Evolutionary conservation across 1,140 invertebrate genomes (phyloP).

Genomic region (Xylocopa sonorina): DNA sequence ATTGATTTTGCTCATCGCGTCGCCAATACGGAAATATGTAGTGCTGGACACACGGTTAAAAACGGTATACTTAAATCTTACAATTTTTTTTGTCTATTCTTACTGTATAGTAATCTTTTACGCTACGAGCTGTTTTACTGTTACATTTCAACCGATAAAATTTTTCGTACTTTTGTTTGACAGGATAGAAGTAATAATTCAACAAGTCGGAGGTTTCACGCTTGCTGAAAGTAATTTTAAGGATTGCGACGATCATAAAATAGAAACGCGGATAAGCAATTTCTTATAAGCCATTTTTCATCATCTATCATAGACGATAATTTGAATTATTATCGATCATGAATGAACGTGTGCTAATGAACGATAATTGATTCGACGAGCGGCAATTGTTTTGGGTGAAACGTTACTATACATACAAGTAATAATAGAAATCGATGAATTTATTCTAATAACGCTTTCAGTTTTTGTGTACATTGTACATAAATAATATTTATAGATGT

Average conservation of each 20-base stretch:
- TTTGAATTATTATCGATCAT: neutral
- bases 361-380: neutral
- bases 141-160: too few species aligned
- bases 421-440: neutral
- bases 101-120: too few species aligned
- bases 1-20: too few species aligned
- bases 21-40: neutral
- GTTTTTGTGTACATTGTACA: neutral
- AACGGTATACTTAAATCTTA: neutral
- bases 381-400: neutral
- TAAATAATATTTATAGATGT: neutral
- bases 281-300: neutral
- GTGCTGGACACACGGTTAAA: neutral
- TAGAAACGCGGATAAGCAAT: neutral
- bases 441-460: neutral
- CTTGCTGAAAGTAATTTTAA: neutral
- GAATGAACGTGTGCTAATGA: neutral
- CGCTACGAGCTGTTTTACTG: too few species aligned
- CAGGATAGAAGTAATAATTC: slow-evolving; percentile 36
- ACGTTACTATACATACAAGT: neutral
- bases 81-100: neutral
- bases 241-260: slow-evolving; percentile 31
- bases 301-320: neutral
- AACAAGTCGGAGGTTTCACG: slow-evolving; percentile 34
- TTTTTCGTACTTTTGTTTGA: neutral